phyloP scores from a whole-genome alignment of 2,797 vertebrate species.

The Eupleurogrammus muticus region DNA sequence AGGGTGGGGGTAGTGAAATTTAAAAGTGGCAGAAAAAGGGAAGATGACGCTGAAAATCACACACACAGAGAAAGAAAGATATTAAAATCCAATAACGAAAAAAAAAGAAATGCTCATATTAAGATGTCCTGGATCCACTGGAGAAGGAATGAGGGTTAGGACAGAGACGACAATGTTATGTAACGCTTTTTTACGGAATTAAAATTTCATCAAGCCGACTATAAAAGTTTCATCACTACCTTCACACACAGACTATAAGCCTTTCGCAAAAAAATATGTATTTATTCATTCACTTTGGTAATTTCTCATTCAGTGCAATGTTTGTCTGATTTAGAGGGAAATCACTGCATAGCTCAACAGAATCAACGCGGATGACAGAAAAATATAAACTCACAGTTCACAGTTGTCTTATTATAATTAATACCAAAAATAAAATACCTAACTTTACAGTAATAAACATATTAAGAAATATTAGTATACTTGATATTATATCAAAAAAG shows the following conservation, averaged over 20 bases:
- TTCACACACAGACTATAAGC: slow-evolving; percentile 1
- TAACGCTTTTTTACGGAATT: slow-evolving; percentile 43
- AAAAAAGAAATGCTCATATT: background rate
- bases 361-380: background rate
- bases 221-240: slow-evolving; percentile 40
- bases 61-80: background rate
- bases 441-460: background rate
- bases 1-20: slow-evolving; percentile 5
- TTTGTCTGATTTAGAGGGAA: too few relatives aligned
- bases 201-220: slow-evolving; percentile 40
- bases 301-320: too few relatives aligned
- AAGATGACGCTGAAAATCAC: slow-evolving; percentile 1
- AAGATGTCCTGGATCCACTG: background rate
- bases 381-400: too few relatives aligned
- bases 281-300: background rate
- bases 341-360: background rate
- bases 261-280: background rate
- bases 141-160: background rate
- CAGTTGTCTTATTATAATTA: background rate
- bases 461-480: too few relatives aligned
- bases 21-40: background rate
- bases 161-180: slow-evolving; percentile 26
- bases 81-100: background rate
- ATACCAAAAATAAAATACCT: background rate
- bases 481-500: too few relatives aligned